A percentile compares a stretch with the other conserved stretches of the same genome.
phyloP scores from a whole-genome alignment of 2,888 invertebrate genomes.

The Amiota communis region DNA sequence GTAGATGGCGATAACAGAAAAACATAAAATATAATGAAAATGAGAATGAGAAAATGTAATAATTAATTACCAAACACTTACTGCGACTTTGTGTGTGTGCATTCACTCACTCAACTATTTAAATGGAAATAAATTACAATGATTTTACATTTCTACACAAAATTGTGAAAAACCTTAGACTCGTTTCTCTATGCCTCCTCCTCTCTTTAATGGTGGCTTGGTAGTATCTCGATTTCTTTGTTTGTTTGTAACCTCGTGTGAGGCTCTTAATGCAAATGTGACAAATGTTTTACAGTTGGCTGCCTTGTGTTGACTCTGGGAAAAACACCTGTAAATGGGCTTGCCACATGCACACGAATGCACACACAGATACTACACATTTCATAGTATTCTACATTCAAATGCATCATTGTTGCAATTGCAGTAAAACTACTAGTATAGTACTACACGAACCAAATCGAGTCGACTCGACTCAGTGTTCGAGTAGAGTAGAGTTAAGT shows the following conservation, averaged over 20 bases:
- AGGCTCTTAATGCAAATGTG: slow-evolving; percentile 60
- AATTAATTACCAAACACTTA: not conserved
- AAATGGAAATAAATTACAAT: slow-evolving; percentile 43
- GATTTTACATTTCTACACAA: slow-evolving; percentile 19
- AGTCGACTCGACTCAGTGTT: not conserved
- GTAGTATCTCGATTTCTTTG: too few species aligned
- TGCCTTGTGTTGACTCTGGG: slow-evolving; percentile 61
- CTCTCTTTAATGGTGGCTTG: too few species aligned
- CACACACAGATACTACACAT: slow-evolving; percentile 21
- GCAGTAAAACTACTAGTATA: not conserved
- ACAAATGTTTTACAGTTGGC: slow-evolving; percentile 64
- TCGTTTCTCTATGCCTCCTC: too few species aligned
- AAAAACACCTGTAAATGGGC: slow-evolving; percentile 60
- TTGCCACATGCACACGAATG: slow-evolving; percentile 40
- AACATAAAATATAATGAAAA: too few species aligned
- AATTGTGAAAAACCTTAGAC: not conserved
- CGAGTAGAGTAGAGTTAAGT: not conserved
- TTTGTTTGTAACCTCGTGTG: not conserved
- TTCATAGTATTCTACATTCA: not conserved
- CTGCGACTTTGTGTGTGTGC: not conserved
- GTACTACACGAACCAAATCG: too few species aligned
- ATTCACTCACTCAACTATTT: not conserved
- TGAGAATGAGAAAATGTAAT: not conserved
- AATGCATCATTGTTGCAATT: slow-evolving; percentile 27
- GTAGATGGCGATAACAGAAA: too few species aligned